Percentiles rank a stretch among this genome's conserved stretches.
Conservation (phyloP, 2,888 invertebrate species). For the Pedicia rivosa region DNA sequence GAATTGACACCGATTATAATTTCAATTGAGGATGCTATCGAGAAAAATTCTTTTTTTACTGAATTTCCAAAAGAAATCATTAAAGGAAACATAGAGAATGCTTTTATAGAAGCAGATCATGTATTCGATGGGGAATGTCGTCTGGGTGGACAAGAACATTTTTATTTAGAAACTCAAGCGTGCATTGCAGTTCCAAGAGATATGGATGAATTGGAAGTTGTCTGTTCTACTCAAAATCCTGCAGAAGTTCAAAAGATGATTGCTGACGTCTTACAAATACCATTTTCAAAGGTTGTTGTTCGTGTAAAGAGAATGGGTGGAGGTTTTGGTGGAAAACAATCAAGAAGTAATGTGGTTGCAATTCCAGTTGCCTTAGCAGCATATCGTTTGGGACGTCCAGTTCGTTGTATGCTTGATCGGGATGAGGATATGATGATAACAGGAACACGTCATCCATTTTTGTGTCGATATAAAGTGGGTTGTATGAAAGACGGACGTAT, state of each 20-base stretch:
- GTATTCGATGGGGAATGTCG: constrained; percentile 62
- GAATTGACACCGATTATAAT: constrained; percentile 63
- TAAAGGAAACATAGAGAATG: constrained; percentile 51
- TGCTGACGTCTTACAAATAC: constrained; percentile 52
- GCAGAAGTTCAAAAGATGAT: constrained; percentile 54
- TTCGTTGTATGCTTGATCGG: constrained; percentile 77
- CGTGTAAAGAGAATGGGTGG: constrained; percentile 82
- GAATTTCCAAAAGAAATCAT: constrained; percentile 39
- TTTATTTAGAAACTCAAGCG: constrained; percentile 83
- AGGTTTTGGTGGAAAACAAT: constrained; percentile 93
- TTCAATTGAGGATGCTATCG: constrained; percentile 80
- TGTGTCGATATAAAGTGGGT: constrained; percentile 69
- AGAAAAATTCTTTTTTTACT: constrained; percentile 50
- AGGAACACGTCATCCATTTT: constrained; percentile 81
- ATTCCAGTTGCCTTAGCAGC: constrained; percentile 71
- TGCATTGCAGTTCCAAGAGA: constrained; percentile 57
- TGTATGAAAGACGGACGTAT: constrained; percentile 61
- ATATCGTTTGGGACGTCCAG: constrained; percentile 55
- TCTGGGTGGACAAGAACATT: constrained; percentile 90
- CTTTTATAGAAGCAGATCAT: constrained; percentile 50
- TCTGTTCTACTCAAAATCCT: constrained; percentile 73
- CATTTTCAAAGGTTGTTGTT: constrained; percentile 55
- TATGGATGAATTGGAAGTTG: constrained; percentile 72
- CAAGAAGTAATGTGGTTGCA: constrained; percentile 46
- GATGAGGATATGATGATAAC: constrained; percentile 88